Conservation (phyloP, 2,113 vertebrate genomes). For the Callionymus lyra region DNA sequence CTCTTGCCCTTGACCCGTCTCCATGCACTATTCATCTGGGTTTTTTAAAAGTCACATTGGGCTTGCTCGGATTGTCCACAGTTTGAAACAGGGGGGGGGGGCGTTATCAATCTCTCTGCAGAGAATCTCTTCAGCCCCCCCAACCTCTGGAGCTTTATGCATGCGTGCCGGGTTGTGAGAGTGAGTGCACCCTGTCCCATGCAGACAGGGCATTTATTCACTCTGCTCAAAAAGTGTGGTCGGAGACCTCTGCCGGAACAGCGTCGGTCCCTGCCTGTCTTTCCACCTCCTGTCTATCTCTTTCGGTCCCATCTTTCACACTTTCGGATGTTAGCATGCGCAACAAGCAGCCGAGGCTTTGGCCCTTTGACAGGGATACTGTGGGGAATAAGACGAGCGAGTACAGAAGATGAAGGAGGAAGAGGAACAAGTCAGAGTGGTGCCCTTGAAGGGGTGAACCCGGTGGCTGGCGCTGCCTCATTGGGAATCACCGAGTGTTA, state of each 20-base stretch:
- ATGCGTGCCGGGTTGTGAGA: slow-evolving; percentile 57
- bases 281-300: slow-evolving; percentile 9
- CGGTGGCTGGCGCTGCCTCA: slow-evolving; percentile 34
- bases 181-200: slow-evolving; percentile 62
- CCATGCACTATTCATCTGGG: slow-evolving; percentile 62
- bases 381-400: slow-evolving; percentile 51
- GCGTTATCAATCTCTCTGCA: slow-evolving; percentile 61
- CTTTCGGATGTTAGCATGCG: slow-evolving; percentile 48
- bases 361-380: slow-evolving; percentile 57
- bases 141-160: slow-evolving; percentile 58
- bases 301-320: slow-evolving; percentile 43
- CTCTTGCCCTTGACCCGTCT: slow-evolving; percentile 59
- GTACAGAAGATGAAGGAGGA: slow-evolving; percentile 38
- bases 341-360: slow-evolving; percentile 54
- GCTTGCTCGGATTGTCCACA: slow-evolving; percentile 54
- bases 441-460: slow-evolving; percentile 49
- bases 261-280: slow-evolving; percentile 43
- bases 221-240: slow-evolving; percentile 54
- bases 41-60: slow-evolving; percentile 61
- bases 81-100: slow-evolving; percentile 46
- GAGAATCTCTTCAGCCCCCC: slow-evolving; percentile 43
- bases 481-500: slow-evolving; percentile 40
- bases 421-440: slow-evolving; percentile 33
- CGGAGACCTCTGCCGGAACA: slow-evolving; percentile 44
- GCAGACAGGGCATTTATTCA: slow-evolving; percentile 66